Evolutionary conservation across 2,888 invertebrate species (phyloP), one percentile per base, ranked within the genome.

Genomic region (Exocentrus adspersus): DNA sequence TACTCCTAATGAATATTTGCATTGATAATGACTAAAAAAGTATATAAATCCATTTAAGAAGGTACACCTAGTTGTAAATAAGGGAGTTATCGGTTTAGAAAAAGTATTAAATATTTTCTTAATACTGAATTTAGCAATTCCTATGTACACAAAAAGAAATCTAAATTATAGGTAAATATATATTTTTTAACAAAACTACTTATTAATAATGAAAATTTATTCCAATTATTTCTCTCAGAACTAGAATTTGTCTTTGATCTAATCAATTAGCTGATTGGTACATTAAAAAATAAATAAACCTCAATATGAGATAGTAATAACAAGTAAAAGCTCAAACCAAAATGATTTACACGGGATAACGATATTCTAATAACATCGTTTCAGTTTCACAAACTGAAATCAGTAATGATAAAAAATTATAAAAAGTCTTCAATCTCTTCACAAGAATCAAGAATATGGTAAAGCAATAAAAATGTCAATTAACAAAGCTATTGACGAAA

Each of bases 401-500:
- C 10, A n/a, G 60, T 65, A 30, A 56, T 45, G 57, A 50, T 56
- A 45, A 67, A 67, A 54, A 61, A 42, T 42, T 42, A 16, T 20
- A 30, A 32, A 50, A 60, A 69, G 64, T 65, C 64, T 69, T 64
- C 17, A 41, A 60, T 61, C 61, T 65, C 62, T 69, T 62, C 51
- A 64, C 56, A 60, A 19, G 41, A 53, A 28, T n/a, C 21, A 20
- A 61, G 53, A 54, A 24, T 65, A 67, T 69, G 65, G 65, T 65
- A 67, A 57, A 46, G 12, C 43, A n/a, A 54, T 19, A 32, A 28
- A 17, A 9, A 14, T 17, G 45, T 12, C 17, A 21, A 41, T 57
- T 59, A 66, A 63, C 68, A 68, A 20, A 72, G 51, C 57, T 72
- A 69, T 62, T 82, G 81, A 58, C 80, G 80, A 64, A 84, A 86